Evolutionary conservation across 2,888 invertebrate genomes (phyloP).

Genomic region (Resseliella maxima): DNA sequence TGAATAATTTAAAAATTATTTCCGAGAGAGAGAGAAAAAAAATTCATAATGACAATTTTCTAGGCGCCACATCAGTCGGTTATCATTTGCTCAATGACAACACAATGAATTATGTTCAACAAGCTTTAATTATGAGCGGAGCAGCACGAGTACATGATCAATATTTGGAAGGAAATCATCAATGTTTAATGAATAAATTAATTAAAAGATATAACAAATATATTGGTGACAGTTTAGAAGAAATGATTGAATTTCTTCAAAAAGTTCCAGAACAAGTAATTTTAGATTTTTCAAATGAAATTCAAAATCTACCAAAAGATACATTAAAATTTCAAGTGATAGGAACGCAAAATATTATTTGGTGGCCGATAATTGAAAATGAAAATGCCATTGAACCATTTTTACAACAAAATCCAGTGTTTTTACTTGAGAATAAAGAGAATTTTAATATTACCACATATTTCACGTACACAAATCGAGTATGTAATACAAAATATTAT

Average conservation of each 20-base stretch:
- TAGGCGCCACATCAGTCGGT: conserved; percentile 21
- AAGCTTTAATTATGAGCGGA: conserved; percentile 1
- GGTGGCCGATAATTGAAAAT: background rate
- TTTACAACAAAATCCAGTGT: background rate
- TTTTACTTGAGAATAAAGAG: background rate
- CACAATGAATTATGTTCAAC: background rate
- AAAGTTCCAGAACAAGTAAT: background rate
- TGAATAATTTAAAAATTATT: no score
- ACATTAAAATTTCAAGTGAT: background rate
- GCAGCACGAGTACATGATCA: background rate
- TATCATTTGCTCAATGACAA: conserved; percentile 32
- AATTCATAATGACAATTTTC: background rate
- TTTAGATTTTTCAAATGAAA: background rate
- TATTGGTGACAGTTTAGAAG: background rate
- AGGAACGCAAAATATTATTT: background rate
- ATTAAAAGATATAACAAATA: background rate
- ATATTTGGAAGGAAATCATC: background rate
- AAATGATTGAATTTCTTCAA: background rate
- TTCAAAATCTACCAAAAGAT: background rate
- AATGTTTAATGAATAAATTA: background rate
- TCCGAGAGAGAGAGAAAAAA: no score
- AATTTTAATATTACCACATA: background rate
- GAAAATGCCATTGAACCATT: background rate
- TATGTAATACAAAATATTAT: background rate
- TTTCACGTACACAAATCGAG: background rate